Percentiles rank a stretch among this genome's conserved stretches.
These are phyloP conservation scores for Erinaceus europaeus DNA, from an alignment of 2,113 vertebrate species.

Conservation along the genomic window DNA sequence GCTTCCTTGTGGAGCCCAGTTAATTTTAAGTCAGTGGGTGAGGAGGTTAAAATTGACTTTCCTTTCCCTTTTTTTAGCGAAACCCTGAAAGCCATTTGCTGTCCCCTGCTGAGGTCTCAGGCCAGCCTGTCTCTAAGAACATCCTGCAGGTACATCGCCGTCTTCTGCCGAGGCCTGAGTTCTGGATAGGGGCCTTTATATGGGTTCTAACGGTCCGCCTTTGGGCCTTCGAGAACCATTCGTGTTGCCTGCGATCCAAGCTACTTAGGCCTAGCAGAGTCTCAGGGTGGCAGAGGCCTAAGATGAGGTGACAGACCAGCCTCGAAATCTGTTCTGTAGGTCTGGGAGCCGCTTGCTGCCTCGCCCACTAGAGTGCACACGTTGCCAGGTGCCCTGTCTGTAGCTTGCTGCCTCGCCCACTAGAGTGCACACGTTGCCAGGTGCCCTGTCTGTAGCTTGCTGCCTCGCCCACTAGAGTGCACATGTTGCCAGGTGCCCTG, in stretches of 20 bases:
- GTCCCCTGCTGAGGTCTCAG: constrained; percentile 84
- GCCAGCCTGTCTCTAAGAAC: constrained; percentile 89
- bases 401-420: too few species aligned
- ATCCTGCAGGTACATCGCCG: constrained; percentile 89
- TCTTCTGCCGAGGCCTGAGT: neutral
- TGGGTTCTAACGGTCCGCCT: neutral
- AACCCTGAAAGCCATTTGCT: constrained; percentile 88
- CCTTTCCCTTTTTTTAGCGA: constrained; percentile 81
- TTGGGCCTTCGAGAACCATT: constrained; percentile 7
- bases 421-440: too few species aligned
- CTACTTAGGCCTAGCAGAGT: neutral
- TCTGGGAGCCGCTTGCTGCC: too few species aligned
- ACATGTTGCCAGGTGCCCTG: too few species aligned
- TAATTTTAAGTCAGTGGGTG: neutral
- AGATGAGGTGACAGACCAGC: neutral
- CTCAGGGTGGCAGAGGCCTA: neutral
- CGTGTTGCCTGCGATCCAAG: neutral
- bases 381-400: too few species aligned
- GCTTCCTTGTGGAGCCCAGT: constrained; percentile 21
- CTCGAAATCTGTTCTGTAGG: constrained; percentile 5
- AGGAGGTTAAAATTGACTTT: constrained; percentile 44
- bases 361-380: too few species aligned
- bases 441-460: too few species aligned
- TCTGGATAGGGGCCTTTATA: neutral
- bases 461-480: too few species aligned